A percentile compares a stretch with the other conserved stretches of the same genome.
These are phyloP conservation scores for Tinamus guttatus DNA, from an alignment of 2,113 vertebrate species.

Conservation along the genomic window DNA sequence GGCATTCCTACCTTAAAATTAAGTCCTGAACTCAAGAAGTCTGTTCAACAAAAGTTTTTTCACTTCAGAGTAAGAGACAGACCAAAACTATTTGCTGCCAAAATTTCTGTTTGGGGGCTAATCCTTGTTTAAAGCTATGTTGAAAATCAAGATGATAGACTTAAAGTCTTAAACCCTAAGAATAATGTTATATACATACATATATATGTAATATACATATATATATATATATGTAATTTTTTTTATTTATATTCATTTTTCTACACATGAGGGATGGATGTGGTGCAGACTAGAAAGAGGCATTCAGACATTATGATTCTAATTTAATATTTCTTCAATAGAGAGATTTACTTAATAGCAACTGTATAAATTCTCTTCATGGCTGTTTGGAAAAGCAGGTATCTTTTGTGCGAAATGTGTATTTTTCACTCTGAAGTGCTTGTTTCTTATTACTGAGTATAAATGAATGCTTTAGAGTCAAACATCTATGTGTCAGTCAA, in stretches of 20 bases:
- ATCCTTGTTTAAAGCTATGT: neutral
- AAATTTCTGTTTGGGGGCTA: neutral
- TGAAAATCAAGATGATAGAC: neutral
- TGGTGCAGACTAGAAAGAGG: neutral
- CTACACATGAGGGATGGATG: neutral
- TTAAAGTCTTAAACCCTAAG: neutral
- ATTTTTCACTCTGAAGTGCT: neutral
- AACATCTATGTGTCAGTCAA: neutral
- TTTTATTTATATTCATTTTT: no score
- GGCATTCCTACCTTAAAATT: conserved; percentile 16
- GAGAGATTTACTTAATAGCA: neutral
- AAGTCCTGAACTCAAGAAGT: neutral
- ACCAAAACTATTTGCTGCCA: neutral
- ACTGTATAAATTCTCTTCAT: neutral
- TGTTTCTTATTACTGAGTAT: neutral
- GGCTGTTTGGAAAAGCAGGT: neutral
- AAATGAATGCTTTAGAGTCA: neutral
- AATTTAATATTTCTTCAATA: neutral
- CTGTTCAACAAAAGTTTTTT: neutral
- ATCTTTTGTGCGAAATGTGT: neutral
- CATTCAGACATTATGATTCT: neutral
- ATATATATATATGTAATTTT: no score
- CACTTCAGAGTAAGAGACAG: neutral
- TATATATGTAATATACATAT: no score
- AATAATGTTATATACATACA: neutral